Conservation (phyloP, 2,113 vertebrate species). For the Sialia sialis region DNA sequence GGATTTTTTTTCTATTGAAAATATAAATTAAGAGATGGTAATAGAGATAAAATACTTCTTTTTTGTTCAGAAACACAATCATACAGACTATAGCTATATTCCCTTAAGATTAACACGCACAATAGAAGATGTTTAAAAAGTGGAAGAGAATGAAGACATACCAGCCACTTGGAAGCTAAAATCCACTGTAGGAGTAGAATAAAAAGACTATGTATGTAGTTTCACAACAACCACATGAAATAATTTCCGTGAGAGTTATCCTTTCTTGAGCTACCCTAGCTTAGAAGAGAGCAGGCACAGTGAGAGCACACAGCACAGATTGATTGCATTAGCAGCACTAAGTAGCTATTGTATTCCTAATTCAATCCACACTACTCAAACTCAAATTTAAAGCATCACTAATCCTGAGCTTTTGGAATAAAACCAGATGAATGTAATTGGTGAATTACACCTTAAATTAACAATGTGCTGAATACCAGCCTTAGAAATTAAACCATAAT, state of each 20-base stretch:
- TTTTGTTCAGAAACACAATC: neutral
- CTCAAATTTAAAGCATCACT: neutral
- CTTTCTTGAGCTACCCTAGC: neutral
- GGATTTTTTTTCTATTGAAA: neutral
- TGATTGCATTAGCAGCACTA: neutral
- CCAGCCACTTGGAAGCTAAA: neutral
- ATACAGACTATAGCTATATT: neutral
- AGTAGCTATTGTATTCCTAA: neutral
- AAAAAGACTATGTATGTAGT: neutral
- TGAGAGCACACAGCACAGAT: neutral
- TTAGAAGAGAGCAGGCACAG: neutral
- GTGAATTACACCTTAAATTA: slow-evolving; percentile 11
- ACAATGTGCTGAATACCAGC: neutral
- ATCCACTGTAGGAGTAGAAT: neutral
- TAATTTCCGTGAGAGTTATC: neutral
- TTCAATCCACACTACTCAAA: neutral
- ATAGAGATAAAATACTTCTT: neutral
- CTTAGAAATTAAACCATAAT: neutral
- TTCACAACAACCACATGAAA: neutral
- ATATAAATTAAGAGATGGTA: neutral
- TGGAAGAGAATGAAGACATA: neutral
- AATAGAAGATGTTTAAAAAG: neutral
- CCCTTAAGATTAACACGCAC: neutral
- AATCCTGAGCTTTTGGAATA: neutral
- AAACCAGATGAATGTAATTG: neutral